Evolutionary conservation across 2,113 vertebrate genomes (phyloP), one percentile per base, ranked within the genome.

Genomic region (Pithys albifrons): DNA sequence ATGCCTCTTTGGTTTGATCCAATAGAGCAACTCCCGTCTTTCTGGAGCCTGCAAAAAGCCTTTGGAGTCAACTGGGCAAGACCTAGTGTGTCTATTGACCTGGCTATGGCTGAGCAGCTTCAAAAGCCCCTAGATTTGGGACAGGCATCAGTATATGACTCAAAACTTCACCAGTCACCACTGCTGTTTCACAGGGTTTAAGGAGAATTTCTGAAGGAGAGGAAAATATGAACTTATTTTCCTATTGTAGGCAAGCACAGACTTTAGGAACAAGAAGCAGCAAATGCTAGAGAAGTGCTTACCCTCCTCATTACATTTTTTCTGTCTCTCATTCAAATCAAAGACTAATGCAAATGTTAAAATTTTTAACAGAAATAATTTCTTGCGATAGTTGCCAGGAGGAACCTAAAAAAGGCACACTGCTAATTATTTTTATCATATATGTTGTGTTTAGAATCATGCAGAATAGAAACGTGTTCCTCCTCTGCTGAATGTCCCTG

Each of bases 41-140:
- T 84, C 83, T 81, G 76, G 79, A 93, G 48, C 61, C 48, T 80
- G 64, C 73, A 84, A 79, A 90, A 96, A 95, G n/a, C 62, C 52
- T 92, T 84, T 9, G 27, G 92, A 91, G 48, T 90, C 77, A 91
- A 91, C 77, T 90, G 59, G 61, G 59, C 19, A 24, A 1, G 9
- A 62, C 75, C 46, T 59, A 39, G 35, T 29, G 46, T 67, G 35
- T 65, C 64, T 52, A 59, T 92, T 93, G 94, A 88, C 75, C 64
- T 1, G 13, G 64, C n/a, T 84, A 41, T 18, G n/a, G 69, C 80
- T 90, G 61, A 92, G 85, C 66, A 61, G 73, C 48, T 91, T 73
- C 51, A 58, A 95, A 94, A 96, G 52, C 69, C 39, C 11, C 2
- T 3, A 67, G 52, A 33, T 55, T 58, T 82, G 48, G 54, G 33